Evolutionary conservation across 2,888 invertebrate genomes (phyloP), one percentile per base, ranked within the genome.

Genomic region (Pyrgus malvae): DNA sequence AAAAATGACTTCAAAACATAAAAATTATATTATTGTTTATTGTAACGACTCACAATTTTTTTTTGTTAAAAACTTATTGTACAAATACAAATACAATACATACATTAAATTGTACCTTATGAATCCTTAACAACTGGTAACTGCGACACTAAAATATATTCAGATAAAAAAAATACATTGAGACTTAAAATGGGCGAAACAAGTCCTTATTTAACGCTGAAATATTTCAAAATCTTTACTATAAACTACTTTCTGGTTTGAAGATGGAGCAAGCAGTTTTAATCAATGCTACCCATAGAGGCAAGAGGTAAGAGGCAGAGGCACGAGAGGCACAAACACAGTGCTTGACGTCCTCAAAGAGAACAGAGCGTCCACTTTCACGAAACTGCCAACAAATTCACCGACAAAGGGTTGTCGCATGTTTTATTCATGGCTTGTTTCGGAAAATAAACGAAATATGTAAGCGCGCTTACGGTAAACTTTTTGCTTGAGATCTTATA

Each of bases 361-460:
- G 63, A 48, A 54, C 59, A 31, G 38, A 62, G 56, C 55, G 55
- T 49, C 55, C 61, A 60, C 69, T 69, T 69, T 69, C 67, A 68
- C 66, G 69, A 65, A 68, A 72, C 68, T 72, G 70, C 70, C 70
- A 64, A 62, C 63, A 51, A 58, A 65, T 67, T 66, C 64, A 58
- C 61, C 59, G 57, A 68, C 63, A 60, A 60, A 56, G 48, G 59
- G 59, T 60, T 62, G 60, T 56, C 54, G 35, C 45, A 68, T 68
- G 67, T 67, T 62, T 67, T 66, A 69, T 67, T 66, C 68, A 67
- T 70, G 44, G 59, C 58, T 59, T 54, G 48, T 37, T 25, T 53
- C 45, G 44, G 53, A 53, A 53, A 53, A 53, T 53, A 53, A 53
- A 53, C 53, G 53, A 53, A 53, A 53, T 53, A 53, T 53, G 53